Evolutionary conservation across 1,140 invertebrate species (phyloP), one percentile per base, ranked within the genome.

Genomic region (Ooceraea biroi): DNA sequence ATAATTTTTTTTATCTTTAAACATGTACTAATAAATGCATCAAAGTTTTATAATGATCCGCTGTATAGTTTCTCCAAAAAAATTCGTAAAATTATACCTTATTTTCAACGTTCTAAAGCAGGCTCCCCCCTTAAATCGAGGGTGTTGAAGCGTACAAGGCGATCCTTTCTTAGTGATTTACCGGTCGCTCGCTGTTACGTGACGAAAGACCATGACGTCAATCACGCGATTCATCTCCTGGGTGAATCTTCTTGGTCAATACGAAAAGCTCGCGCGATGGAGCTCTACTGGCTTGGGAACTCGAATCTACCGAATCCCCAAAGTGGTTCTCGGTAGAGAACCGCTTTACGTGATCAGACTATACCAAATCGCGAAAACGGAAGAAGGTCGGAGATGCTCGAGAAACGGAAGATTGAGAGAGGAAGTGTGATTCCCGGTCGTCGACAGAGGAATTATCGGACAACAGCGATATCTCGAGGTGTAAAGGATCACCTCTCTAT

Each of bases 341-440:
- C 46, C 55, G 11, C 63, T 27, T 27, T 72, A 87, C 66, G 84
- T 84, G 71, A 86, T 87, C 66, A 12, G 80, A 87, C 72, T 83
- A 19, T 0, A 30, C 4, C 22, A 27, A 68, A 22, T 57, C 63
- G n/a, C 68, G 22, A 77, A 85, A 71, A 80, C 27, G 41, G 30
- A 52, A 36, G 8, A 46, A 52, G 48, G 48, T 76, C 68, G 68
- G 7, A 14, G 2, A 52, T 3, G 3, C 22, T 48, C 10, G 19
- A 71, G 55, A 83, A 48, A 25, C 17, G n/a, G 12, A 48, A 73
- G 41, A 72, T 52, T 44, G 48, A 52, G 68, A 66, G 69, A 36
- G 19, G 50, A 71, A 68, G 11, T 19, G 25, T 11, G 44, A 30
- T 17, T 65, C 44, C 8, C 17, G 52, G 41, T 55, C 48, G 19